These are phyloP conservation scores for Mesocentrotus franciscanus DNA, from an alignment of 53 echinoderm and acorn worm genomes.

Conservation along the genomic window DNA sequence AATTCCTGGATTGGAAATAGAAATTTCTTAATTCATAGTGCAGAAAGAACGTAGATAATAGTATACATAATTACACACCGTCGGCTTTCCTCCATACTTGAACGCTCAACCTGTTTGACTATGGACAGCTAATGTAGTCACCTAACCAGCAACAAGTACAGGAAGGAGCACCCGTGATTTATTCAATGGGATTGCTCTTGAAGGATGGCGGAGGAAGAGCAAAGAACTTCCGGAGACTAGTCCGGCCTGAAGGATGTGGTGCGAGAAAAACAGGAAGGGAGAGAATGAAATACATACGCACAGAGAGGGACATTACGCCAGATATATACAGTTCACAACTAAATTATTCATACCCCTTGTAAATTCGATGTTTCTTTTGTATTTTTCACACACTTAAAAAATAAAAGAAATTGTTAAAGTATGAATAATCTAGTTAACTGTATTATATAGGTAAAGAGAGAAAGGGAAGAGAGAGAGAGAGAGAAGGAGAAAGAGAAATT, in stretches of 20 bases:
- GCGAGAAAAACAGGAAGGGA: constrained; percentile 20
- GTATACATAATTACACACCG: too few species aligned
- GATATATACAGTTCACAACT: too few species aligned
- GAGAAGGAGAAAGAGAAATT: background rate
- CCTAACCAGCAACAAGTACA: background rate
- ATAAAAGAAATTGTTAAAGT: too few species aligned
- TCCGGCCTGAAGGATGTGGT: background rate
- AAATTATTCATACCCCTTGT: too few species aligned
- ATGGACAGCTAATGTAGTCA: background rate
- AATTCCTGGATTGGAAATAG: too few species aligned
- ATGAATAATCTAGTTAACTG: background rate
- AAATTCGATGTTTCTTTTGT: too few species aligned
- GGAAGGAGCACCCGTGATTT: background rate
- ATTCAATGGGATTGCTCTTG: background rate
- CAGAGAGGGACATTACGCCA: background rate
- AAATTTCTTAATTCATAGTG: too few species aligned
- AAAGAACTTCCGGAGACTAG: constrained; percentile 34
- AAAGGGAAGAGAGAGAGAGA: too few species aligned
- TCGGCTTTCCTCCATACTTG: background rate
- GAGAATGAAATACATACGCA: background rate
- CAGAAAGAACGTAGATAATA: too few species aligned
- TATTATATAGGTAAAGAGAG: background rate
- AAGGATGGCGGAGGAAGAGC: background rate
- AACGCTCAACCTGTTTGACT: background rate
- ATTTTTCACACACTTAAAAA: too few species aligned